Conservation (phyloP, 2,797 vertebrate species). For the Serranus cabrilla region DNA sequence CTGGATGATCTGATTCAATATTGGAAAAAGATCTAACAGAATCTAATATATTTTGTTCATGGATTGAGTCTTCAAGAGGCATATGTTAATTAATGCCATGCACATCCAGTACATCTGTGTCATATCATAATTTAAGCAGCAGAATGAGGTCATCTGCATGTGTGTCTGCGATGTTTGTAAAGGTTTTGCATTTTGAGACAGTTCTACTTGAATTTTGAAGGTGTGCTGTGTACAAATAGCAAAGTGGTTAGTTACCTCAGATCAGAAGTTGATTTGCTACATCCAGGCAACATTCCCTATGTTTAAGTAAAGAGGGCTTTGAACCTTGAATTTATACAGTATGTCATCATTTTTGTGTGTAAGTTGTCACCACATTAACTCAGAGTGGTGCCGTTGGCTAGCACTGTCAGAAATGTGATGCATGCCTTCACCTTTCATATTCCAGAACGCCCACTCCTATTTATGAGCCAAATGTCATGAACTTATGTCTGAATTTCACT, state of each 20-base stretch:
- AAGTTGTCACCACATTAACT: conserved; percentile 31
- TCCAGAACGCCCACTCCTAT: conserved; percentile 51
- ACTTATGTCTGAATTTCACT: conserved; percentile 52
- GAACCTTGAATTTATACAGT: conserved; percentile 12
- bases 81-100: conserved; percentile 14
- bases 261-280: conserved; percentile 17
- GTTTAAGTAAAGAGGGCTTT: conserved; percentile 14
- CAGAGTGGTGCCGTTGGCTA: conserved; percentile 32
- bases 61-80: conserved; percentile 6
- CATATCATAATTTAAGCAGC: background rate
- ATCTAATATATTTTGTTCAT: conserved; percentile 5
- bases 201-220: conserved; percentile 5
- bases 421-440: conserved; percentile 42
- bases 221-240: background rate
- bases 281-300: conserved; percentile 27
- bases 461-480: conserved; percentile 61
- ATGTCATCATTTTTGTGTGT: conserved; percentile 34
- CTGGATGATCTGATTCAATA: background rate
- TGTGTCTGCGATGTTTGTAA: background rate
- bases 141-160: conserved; percentile 1
- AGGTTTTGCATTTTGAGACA: conserved; percentile 3
- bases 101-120: conserved; percentile 6
- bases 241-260: background rate
- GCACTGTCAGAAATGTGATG: conserved; percentile 39
- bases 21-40: conserved; percentile 12